These are phyloP conservation scores for Montipora cactus DNA, from an alignment of 64 coral and sea anemone genomes.

Conservation along the genomic window DNA sequence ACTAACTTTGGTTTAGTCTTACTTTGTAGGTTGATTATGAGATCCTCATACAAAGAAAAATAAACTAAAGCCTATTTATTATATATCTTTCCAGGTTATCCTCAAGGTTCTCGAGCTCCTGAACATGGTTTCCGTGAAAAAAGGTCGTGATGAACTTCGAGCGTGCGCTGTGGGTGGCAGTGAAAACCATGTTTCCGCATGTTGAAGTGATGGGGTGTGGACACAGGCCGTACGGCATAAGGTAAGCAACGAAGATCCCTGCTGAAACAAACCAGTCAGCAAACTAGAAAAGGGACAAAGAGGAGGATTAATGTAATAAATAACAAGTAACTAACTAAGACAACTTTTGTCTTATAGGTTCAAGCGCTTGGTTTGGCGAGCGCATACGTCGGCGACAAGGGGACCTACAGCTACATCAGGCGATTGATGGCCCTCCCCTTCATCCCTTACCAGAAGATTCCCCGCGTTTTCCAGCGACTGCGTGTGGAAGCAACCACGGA, in stretches of 20 bases:
- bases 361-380: background rate
- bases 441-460: background rate
- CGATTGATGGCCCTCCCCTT: background rate
- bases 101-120: background rate
- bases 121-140: background rate
- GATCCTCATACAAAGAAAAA: background rate
- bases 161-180: background rate
- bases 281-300: too few species aligned
- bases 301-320: too few species aligned
- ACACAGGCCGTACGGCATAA: background rate
- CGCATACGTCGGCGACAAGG: background rate
- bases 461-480: background rate
- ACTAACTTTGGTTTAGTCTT: background rate
- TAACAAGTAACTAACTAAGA: too few species aligned
- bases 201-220: slow-evolving; percentile 6
- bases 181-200: background rate
- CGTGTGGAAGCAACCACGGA: background rate
- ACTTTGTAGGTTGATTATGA: background rate
- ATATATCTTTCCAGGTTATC: background rate
- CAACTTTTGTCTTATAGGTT: background rate
- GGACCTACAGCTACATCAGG: background rate
- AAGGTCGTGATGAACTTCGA: background rate
- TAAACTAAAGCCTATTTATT: slow-evolving; percentile 6
- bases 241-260: background rate
- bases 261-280: too few species aligned